Conservation (phyloP, 2,888 invertebrate genomes). For the Diloba caeruleocephala region DNA sequence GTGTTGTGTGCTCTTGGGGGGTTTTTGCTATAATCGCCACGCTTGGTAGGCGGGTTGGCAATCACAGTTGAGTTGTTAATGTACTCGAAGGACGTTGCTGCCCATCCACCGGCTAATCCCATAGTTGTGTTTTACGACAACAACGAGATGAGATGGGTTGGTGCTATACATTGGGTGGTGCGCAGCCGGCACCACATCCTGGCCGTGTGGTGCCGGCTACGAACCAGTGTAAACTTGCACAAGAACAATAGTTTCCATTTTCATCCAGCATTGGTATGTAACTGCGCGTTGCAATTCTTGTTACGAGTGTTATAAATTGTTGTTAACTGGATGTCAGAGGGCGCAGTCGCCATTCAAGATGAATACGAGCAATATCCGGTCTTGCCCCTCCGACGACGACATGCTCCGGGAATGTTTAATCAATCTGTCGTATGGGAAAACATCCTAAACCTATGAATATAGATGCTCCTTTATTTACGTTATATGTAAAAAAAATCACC, state of each 20-base stretch:
- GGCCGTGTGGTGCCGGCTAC: too few relatives aligned
- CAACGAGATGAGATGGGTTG: too few relatives aligned
- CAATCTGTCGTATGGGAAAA: slow-evolving; percentile 6
- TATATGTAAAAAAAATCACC: slow-evolving; percentile 12
- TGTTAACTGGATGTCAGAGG: slow-evolving; percentile 46
- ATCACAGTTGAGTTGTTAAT: too few relatives aligned
- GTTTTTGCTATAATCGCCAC: too few relatives aligned
- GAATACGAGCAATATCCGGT: slow-evolving; percentile 73
- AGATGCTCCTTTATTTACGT: neutral
- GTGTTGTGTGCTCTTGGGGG: too few relatives aligned
- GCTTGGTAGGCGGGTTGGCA: too few relatives aligned
- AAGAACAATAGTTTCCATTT: slow-evolving; percentile 29
- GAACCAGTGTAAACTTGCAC: neutral
- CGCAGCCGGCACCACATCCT: too few relatives aligned
- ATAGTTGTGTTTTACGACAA: too few relatives aligned
- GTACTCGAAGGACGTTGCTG: too few relatives aligned
- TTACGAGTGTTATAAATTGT: slow-evolving; percentile 13
- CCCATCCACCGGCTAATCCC: too few relatives aligned
- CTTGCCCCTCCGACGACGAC: slow-evolving; percentile 53
- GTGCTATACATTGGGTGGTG: too few relatives aligned
- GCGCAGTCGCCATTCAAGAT: slow-evolving; percentile 61
- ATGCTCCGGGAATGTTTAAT: slow-evolving; percentile 19
- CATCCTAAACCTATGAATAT: neutral
- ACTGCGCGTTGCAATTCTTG: slow-evolving; percentile 43
- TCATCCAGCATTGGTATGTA: slow-evolving; percentile 33